phyloP scores from a whole-genome alignment of 2,797 vertebrate genomes.

The Leptoclinus maculatus region DNA sequence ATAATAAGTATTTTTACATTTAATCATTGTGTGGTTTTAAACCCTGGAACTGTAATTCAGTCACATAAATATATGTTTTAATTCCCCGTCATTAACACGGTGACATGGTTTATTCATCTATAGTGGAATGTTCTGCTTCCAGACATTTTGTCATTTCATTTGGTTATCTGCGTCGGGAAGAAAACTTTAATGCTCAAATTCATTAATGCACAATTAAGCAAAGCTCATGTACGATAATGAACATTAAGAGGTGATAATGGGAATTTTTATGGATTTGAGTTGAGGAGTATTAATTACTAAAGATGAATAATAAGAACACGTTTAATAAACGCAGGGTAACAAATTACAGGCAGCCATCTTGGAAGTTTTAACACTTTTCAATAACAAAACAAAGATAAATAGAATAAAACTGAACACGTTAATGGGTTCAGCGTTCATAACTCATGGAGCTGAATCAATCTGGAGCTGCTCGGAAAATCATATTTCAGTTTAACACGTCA shows the following conservation, averaged over 20 bases:
- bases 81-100: constrained; percentile 9
- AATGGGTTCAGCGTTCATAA: background rate
- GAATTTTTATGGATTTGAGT: constrained; percentile 63
- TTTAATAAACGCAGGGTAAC: constrained; percentile 18
- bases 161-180: constrained; percentile 38
- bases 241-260: constrained; percentile 56
- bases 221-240: constrained; percentile 50
- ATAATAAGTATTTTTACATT: background rate
- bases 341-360: constrained; percentile 33
- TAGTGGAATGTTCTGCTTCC: constrained; percentile 23
- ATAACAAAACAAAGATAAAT: constrained; percentile 26
- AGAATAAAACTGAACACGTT: background rate
- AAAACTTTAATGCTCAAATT: constrained; percentile 49
- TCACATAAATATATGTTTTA: constrained; percentile 3
- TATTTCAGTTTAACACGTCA: constrained; percentile 1
- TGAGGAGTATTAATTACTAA: constrained; percentile 62
- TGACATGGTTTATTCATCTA: constrained; percentile 37
- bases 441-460: constrained; percentile 14
- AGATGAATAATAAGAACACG: constrained; percentile 49
- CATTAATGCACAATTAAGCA: constrained; percentile 62
- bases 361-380: constrained; percentile 9
- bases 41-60: background rate
- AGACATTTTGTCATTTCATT: constrained; percentile 45
- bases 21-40: background rate
- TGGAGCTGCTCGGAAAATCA: background rate